Conservation (phyloP, 2,797 vertebrate species). For the Pseudopleuronectes americanus region DNA sequence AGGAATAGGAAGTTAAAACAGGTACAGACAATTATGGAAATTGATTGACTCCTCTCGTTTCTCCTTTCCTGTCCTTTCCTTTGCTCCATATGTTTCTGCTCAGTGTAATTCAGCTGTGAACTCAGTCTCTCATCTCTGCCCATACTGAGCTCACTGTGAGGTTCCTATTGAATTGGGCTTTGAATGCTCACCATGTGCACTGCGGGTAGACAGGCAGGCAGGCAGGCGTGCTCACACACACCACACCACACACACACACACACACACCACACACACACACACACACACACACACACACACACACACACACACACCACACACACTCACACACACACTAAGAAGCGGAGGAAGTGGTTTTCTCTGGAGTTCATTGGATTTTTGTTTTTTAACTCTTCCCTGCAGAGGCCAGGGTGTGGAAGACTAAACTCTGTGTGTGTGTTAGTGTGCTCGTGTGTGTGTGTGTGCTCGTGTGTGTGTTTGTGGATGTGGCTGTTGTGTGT, state of each 20-base stretch:
- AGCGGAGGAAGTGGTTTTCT: constrained; percentile 75
- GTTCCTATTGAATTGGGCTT: constrained; percentile 73
- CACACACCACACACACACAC: too few relatives aligned
- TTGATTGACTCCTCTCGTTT: neutral
- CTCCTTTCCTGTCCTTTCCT: neutral
- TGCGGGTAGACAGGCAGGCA: constrained; percentile 63
- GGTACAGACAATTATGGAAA: neutral
- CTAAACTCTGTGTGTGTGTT: constrained; percentile 38
- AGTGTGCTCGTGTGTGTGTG: constrained; percentile 27
- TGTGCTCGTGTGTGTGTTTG: constrained; percentile 33
- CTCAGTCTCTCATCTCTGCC: constrained; percentile 59
- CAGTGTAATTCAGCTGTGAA: constrained; percentile 63
- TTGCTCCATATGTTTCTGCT: constrained; percentile 64
- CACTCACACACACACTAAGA: constrained; percentile 36
- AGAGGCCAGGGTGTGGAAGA: constrained; percentile 57
- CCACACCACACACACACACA: constrained; percentile 24
- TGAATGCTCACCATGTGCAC: constrained; percentile 79
- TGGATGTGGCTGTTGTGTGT: constrained; percentile 27
- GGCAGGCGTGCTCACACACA: constrained; percentile 44
- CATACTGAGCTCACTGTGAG: constrained; percentile 71
- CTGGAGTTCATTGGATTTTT: constrained; percentile 63
- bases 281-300: constrained; percentile 27
- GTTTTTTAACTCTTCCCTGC: constrained; percentile 56
- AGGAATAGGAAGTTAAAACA: neutral
- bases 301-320: constrained; percentile 29